phyloP scores from a whole-genome alignment of 2,888 invertebrate genomes.

The Eupithecia subfuscata region DNA sequence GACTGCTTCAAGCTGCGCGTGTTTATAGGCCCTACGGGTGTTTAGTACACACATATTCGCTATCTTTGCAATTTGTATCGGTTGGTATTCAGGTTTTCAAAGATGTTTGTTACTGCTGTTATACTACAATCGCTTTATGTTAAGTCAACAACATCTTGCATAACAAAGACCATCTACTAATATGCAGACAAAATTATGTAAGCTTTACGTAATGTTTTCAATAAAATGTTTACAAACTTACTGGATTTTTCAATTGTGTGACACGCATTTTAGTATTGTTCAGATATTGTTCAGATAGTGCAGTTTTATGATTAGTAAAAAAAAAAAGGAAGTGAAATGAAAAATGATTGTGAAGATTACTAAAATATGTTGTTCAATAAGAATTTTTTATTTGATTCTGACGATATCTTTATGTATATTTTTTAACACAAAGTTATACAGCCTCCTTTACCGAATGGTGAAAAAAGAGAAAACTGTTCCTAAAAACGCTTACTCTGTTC shows the following conservation, averaged over 20 bases:
- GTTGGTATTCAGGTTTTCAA: neutral
- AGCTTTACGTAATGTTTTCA: constrained; percentile 24
- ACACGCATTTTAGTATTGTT: neutral
- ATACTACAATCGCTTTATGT: neutral
- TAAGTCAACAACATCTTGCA: neutral
- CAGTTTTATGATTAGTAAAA: neutral
- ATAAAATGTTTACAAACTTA: constrained; percentile 40
- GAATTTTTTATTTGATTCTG: neutral
- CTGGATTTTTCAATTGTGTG: constrained; percentile 8
- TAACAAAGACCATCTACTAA: neutral
- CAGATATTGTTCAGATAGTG: neutral
- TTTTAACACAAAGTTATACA: neutral
- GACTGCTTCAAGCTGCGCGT: neutral
- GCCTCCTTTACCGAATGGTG: neutral
- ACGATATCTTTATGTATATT: constrained; percentile 14
- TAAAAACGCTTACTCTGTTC: neutral
- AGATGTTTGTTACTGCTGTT: neutral
- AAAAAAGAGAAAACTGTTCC: neutral
- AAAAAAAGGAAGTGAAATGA: neutral
- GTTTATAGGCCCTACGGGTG: neutral
- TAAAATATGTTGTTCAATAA: neutral
- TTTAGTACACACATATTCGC: neutral
- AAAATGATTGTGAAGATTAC: neutral
- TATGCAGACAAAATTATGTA: constrained; percentile 1
- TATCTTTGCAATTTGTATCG: neutral